These are phyloP conservation scores for Achlya flavicornis DNA, from an alignment of 2,888 invertebrate species.

Conservation along the genomic window DNA sequence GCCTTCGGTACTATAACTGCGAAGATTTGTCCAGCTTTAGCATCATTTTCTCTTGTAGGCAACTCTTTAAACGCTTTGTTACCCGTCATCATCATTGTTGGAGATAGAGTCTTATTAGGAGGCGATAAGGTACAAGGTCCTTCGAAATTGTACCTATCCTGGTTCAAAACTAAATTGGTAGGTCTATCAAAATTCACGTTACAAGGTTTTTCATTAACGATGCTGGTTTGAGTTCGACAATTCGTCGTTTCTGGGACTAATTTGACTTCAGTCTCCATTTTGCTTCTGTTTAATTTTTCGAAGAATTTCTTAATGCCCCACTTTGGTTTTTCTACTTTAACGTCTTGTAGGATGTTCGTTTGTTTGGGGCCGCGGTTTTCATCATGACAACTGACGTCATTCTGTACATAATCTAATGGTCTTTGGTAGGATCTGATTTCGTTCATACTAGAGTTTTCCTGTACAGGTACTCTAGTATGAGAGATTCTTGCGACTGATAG, in stretches of 20 bases:
- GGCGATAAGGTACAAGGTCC: slow-evolving; percentile 74
- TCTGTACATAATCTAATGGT: slow-evolving; percentile 87
- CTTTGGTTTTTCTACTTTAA: slow-evolving; percentile 65
- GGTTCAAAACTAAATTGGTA: slow-evolving; percentile 59
- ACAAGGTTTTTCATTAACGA: slow-evolving; percentile 64
- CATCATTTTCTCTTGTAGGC: slow-evolving; percentile 56
- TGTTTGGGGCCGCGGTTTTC: slow-evolving; percentile 68
- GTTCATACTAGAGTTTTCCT: slow-evolving; percentile 60
- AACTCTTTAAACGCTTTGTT: slow-evolving; percentile 76
- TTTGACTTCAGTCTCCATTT: slow-evolving; percentile 83
- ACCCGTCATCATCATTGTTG: slow-evolving; percentile 77
- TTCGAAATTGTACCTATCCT: slow-evolving; percentile 65
- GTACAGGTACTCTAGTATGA: slow-evolving; percentile 40
- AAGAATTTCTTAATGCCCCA: slow-evolving; percentile 76
- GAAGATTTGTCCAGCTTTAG: slow-evolving; percentile 66
- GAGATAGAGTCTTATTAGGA: slow-evolving; percentile 75
- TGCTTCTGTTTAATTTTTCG: slow-evolving; percentile 62
- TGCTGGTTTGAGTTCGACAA: slow-evolving; percentile 55
- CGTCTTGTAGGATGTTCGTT: slow-evolving; percentile 70
- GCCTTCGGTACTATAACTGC: slow-evolving; percentile 79
- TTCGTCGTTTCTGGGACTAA: slow-evolving; percentile 63
- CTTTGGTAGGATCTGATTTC: slow-evolving; percentile 72
- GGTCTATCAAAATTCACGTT: slow-evolving; percentile 62
- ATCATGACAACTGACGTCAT: slow-evolving; percentile 85
- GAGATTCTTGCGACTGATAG: slow-evolving; percentile 66